A percentile compares a stretch with the other conserved stretches of the same genome.
Conservation (phyloP, 2,113 vertebrate genomes). For the Pristiophorus japonicus region DNA sequence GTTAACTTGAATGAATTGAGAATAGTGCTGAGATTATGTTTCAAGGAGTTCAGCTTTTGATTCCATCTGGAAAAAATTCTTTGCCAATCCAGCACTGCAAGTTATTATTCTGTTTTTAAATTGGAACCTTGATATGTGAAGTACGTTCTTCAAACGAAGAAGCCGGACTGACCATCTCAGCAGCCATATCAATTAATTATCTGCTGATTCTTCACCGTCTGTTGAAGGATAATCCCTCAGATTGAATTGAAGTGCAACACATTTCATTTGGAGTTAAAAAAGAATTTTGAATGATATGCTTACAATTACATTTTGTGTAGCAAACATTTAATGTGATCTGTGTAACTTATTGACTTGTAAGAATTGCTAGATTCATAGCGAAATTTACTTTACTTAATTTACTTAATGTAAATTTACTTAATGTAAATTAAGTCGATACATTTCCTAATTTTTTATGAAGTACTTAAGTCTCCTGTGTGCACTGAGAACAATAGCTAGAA, state of each 20-base stretch:
- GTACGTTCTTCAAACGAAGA: neutral
- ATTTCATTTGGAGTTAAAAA: neutral
- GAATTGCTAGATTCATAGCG: neutral
- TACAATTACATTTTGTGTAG: neutral
- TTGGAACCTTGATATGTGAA: neutral
- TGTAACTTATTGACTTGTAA: neutral
- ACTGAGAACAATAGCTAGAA: neutral
- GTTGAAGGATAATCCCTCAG: neutral
- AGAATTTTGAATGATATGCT: neutral
- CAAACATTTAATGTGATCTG: neutral
- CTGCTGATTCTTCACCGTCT: neutral
- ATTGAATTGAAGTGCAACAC: neutral
- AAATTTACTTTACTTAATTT: no score
- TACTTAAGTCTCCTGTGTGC: neutral
- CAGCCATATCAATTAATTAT: neutral
- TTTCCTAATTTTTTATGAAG: neutral
- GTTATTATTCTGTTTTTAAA: neutral
- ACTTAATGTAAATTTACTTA: neutral
- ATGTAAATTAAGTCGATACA: neutral
- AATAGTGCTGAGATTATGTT: neutral
- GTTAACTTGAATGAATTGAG: neutral
- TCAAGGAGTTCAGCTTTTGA: neutral
- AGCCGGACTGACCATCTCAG: neutral
- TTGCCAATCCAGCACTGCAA: neutral
- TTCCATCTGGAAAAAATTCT: neutral